Percentiles rank a stretch among this genome's conserved stretches.
These are phyloP conservation scores for Iselma pallidipennis DNA, from an alignment of 2,888 invertebrate genomes.

Conservation along the genomic window DNA sequence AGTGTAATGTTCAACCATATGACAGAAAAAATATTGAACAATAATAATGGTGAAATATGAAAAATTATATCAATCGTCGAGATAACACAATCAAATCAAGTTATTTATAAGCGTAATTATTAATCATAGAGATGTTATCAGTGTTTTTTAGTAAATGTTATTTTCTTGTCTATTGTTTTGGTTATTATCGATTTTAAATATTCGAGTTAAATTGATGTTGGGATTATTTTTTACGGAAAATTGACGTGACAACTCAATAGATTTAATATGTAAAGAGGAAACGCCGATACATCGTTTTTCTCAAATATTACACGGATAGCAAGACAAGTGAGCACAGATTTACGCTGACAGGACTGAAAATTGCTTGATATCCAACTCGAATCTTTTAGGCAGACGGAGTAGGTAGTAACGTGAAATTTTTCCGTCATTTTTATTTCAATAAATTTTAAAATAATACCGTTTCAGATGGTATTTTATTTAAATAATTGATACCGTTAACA, in stretches of 20 bases:
- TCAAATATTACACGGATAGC: conserved; percentile 21
- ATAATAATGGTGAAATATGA: too few relatives aligned
- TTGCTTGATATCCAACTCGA: conserved; percentile 22
- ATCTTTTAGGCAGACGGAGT: conserved; percentile 21
- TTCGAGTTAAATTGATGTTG: neutral
- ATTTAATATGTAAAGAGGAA: conserved; percentile 29
- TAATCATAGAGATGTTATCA: too few relatives aligned
- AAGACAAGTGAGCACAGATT: conserved; percentile 27
- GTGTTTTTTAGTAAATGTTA: too few relatives aligned
- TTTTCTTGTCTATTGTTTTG: too few relatives aligned
- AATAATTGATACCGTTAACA: too few relatives aligned
- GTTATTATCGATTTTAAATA: neutral
- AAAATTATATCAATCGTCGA: too few relatives aligned
- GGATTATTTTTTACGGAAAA: neutral
- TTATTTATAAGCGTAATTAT: too few relatives aligned
- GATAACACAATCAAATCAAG: too few relatives aligned
- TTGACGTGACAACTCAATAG: conserved; percentile 27
- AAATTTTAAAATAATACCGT: too few relatives aligned
- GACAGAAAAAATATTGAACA: too few relatives aligned
- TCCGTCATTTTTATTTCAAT: neutral
- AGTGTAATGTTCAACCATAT: too few relatives aligned
- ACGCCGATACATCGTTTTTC: conserved; percentile 26
- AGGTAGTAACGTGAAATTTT: neutral
- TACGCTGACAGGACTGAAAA: conserved; percentile 26
- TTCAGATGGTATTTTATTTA: too few relatives aligned